These are phyloP conservation scores for Chaetodon trifasciatus DNA, from an alignment of 2,797 vertebrate genomes.

Conservation along the genomic window DNA sequence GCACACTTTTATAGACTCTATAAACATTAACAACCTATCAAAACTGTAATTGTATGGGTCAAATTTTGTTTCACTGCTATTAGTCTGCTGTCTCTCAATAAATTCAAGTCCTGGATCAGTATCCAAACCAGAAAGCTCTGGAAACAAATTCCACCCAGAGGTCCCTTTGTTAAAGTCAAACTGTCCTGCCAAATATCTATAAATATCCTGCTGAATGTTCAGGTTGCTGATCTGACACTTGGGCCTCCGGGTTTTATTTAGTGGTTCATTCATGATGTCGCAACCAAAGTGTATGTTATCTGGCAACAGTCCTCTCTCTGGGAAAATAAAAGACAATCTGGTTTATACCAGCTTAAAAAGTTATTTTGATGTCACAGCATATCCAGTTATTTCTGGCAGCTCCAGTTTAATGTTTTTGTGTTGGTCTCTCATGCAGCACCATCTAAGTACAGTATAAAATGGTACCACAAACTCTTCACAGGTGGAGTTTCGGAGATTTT, in stretches of 20 bases:
- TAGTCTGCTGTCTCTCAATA: conserved; percentile 32
- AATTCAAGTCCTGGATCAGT: conserved; percentile 33
- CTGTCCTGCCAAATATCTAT: conserved; percentile 49
- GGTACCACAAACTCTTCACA: not conserved
- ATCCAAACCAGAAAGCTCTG: conserved; percentile 41
- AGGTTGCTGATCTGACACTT: conserved; percentile 16
- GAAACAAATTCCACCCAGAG: conserved; percentile 47
- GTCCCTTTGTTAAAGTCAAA: conserved; percentile 44
- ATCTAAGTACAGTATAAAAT: not conserved
- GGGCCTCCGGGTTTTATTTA: not conserved
- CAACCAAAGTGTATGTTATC: not conserved
- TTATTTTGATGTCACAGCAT: not conserved
- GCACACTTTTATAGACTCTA: conserved; percentile 21
- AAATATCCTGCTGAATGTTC: conserved; percentile 19
- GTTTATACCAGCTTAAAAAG: not conserved
- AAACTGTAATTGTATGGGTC: conserved; percentile 19
- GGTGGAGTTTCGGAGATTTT: not conserved
- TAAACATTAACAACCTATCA: conserved; percentile 21
- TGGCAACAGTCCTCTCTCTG: conserved; percentile 8
- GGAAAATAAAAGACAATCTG: not conserved
- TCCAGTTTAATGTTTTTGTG: not conserved
- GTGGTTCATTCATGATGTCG: conserved; percentile 10
- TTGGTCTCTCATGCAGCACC: not conserved
- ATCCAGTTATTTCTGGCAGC: not conserved
- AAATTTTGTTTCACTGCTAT: conserved; percentile 29